phyloP scores from a whole-genome alignment of 37 sponge, comb jelly and placozoan species.

The Beroe ovata region DNA sequence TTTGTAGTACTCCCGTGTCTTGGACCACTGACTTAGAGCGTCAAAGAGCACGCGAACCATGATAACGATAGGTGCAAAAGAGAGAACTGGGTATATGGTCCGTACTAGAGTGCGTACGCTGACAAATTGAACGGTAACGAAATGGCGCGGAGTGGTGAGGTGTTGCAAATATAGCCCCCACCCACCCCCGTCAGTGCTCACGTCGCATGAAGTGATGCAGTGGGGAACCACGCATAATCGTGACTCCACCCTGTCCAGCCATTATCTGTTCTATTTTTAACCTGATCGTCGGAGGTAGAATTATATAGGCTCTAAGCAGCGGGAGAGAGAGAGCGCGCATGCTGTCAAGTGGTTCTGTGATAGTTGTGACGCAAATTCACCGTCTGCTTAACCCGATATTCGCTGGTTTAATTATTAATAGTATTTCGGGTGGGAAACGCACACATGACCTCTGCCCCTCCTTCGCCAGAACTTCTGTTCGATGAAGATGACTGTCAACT shows the following conservation, averaged over 20 bases:
- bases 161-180: too few relatives aligned
- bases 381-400: neutral
- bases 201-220: neutral
- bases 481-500: too few relatives aligned
- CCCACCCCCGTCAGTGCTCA: too few relatives aligned
- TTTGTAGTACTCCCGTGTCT: conserved; percentile 30
- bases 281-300: too few relatives aligned
- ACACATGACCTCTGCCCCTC: too few relatives aligned
- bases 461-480: too few relatives aligned
- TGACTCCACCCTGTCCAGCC: neutral
- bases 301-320: too few relatives aligned
- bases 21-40: conserved; percentile 27
- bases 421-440: neutral
- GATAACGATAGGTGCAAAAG: too few relatives aligned
- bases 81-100: too few relatives aligned
- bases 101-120: too few relatives aligned
- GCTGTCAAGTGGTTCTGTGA: neutral
- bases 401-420: neutral
- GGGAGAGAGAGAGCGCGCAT: too few relatives aligned
- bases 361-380: neutral
- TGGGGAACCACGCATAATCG: neutral
- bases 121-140: neutral
- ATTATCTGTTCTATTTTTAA: neutral
- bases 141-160: too few relatives aligned
- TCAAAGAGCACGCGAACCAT: conserved; percentile 29